These are phyloP conservation scores for Falco punctatus DNA, from an alignment of 2,113 vertebrate species.

Conservation along the genomic window DNA sequence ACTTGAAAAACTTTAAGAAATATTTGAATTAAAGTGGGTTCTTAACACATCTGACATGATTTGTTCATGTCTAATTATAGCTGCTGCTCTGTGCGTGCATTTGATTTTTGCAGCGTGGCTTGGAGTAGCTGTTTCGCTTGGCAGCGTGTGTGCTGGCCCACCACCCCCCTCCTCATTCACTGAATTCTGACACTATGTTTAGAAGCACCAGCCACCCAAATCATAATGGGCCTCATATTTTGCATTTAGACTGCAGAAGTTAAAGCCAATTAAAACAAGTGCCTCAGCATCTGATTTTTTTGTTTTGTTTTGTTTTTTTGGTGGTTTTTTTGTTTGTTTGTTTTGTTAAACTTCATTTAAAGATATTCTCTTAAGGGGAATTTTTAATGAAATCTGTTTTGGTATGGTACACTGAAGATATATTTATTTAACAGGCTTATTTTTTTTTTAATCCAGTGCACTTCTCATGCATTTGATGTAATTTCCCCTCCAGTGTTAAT, in stretches of 20 bases:
- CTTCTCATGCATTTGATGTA: rapidly evolving
- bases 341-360: background rate
- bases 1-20: background rate
- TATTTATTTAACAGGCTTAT: background rate
- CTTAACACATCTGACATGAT: background rate
- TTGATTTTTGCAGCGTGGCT: background rate
- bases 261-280: background rate
- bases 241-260: background rate
- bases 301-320: too few relatives aligned
- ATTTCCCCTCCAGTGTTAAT: background rate
- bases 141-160: background rate
- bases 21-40: background rate
- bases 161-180: background rate
- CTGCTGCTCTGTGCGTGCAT: background rate
- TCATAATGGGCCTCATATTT: background rate
- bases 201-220: background rate
- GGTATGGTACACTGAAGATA: background rate
- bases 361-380: background rate
- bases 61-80: background rate
- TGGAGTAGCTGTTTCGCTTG: background rate
- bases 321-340: too few relatives aligned
- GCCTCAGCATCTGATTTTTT: background rate
- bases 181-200: constrained; percentile 26
- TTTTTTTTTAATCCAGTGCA: background rate
- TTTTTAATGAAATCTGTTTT: background rate